These are phyloP conservation scores for Microctenopoma steveboyesi DNA, from an alignment of 2,797 vertebrate genomes.

Conservation along the genomic window DNA sequence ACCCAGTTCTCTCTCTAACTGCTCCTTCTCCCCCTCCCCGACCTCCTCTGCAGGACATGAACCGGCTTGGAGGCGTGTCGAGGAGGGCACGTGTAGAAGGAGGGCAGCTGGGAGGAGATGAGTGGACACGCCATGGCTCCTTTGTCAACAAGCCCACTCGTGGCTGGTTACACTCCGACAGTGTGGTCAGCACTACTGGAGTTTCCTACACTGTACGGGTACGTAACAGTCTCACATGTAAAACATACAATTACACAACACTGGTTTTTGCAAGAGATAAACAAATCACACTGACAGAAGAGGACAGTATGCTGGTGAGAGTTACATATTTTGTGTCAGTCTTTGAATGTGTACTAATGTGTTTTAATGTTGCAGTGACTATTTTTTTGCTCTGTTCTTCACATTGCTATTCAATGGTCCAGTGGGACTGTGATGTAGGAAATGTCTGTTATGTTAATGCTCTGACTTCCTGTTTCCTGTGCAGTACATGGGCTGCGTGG, in stretches of 20 bases:
- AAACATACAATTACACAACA: constrained; percentile 12
- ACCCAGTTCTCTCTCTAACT: constrained; percentile 79
- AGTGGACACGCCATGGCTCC: constrained; percentile 98
- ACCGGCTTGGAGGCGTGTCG: constrained; percentile 93
- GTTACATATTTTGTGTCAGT: background rate
- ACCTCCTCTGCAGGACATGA: constrained; percentile 96
- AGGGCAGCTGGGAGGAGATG: constrained; percentile 96
- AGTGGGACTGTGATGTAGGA: constrained; percentile 44
- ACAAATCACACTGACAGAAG: too few species aligned
- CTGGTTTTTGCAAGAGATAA: too few species aligned
- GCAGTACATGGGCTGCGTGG: constrained; percentile 98
- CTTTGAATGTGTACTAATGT: background rate
- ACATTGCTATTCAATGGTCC: constrained; percentile 12
- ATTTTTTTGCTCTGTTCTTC: constrained; percentile 22
- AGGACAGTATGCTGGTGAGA: too few species aligned
- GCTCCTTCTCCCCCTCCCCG: constrained; percentile 86
- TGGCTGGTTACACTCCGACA: constrained; percentile 96
- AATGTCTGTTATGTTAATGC: constrained; percentile 54
- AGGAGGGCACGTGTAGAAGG: constrained; percentile 97
- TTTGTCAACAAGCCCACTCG: constrained; percentile 98
- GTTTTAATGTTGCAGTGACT: background rate
- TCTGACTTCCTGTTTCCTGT: constrained; percentile 70
- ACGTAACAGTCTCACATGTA: constrained; percentile 46
- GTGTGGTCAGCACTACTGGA: constrained; percentile 93
- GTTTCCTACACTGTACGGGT: constrained; percentile 96